Base-by-base conservation (phyloP, 2,797 vertebrate genomes). In the Aeoliscus strigatus region DNA sequence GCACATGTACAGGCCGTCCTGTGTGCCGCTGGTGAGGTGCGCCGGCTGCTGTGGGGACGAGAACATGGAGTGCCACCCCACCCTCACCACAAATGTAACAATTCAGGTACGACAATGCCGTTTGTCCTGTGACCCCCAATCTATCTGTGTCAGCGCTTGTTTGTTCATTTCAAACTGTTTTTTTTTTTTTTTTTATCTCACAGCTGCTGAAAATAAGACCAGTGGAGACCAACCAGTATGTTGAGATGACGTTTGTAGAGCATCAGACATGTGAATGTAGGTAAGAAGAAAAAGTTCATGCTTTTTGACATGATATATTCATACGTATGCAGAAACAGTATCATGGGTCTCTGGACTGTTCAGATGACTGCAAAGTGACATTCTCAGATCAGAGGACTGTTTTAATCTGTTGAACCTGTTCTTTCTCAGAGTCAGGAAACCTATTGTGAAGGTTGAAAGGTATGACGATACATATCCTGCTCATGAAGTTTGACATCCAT, bases 221-320 rank as follows among this genome's bases (percentile, higher is more conserved):
- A 25, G 86, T 80, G 1, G 86, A 88, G 24, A 81, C 84, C n/a
- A 84, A 62, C 41, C 81, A 88, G 46, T 94, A 92, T 2, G 90
- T 93, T 77, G 90, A 96, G 81, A 88, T 95, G 90, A 79, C 77
- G 0, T 97, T 97, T 89, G 87, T 89, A 2, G 92, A 96, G 85
- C 93, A 97, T 49, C 88, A 83, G 80, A 81, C 82, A 82, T 97
- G 94, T 73, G 89, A 91, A 80, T 97, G 94, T 94, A 95, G 93
- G 94, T 97, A 91, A 84, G 88, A 83, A 74, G 68, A 73, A 58
- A 36, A 46, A n/a, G n/a, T n/a, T n/a, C 46, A 16, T 42, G n/a
- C 29, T 67, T 61, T 73, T 30, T 63, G 26, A 46, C 30, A 51
- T 56, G 13, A 62, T 51, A 26, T 28, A 53, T 50, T 66, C 30